Evolutionary conservation across 2,797 vertebrate species (phyloP), one percentile per base, ranked within the genome.

Genomic region (Lithobates pipiens): DNA sequence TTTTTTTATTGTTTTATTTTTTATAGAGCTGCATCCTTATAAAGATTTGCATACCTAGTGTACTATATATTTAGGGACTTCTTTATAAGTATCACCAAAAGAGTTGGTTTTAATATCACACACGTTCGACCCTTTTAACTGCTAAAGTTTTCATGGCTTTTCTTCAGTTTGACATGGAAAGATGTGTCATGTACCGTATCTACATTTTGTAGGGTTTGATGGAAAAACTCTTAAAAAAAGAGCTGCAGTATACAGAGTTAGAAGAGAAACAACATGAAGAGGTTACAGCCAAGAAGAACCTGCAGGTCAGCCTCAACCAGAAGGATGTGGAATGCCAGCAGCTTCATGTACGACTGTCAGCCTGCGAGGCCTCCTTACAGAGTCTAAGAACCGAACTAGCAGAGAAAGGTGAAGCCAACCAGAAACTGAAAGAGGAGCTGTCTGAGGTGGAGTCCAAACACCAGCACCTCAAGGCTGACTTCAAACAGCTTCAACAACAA

Each of bases 401-500:
- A 25, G 96, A 98, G 90, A 96, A 93, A 67, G 93, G 86, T 1
- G 96, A 96, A 88, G 95, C 95, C 72, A 91, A 90, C 76, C 90
- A 93, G 21, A 96, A 95, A 89, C 92, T 99, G 79, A 97, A 95
- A 92, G 95, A 91, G 69, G 98, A 99, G 88, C 89, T 99, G 10
- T 89, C 91, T 0, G 96, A 98, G 88, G 91, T 97, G 70, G 98
- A 99, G 92, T 91, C 94, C 42, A 97, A 95, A 88, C 94, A 96
- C 25, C 96, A 97, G 32, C 97, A 97, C 89, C 91, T 99, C 72
- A 98, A 97, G 89, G 96, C 95, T 0, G 97, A 98, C 85, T 95
- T 95, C 89, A 99, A 99, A 88, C 98, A 99, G 92, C 89, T 98
- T 3, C 96, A 97, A 50, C 98, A 99, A 77, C 97, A 98, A 88